Evolutionary conservation across 2,113 vertebrate species (phyloP), one percentile per base, ranked within the genome.

Genomic region (Ciconia stormi): DNA sequence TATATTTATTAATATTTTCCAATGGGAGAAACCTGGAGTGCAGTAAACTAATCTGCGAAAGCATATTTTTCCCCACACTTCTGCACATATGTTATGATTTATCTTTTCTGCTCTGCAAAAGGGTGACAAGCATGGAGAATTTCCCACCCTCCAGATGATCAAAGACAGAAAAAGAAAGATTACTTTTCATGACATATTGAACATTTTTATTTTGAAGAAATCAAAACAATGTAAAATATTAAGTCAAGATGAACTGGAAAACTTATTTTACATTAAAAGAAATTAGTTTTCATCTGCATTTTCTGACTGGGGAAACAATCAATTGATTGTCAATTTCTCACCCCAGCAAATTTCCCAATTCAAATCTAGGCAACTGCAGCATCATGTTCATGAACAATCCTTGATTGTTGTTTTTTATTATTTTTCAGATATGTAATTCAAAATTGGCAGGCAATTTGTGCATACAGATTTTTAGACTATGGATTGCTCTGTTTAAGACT

Each of bases 1-100:
- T 81, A 79, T 81, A 77, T 86, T 97, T 91, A 94, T 94, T 93
- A 96, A 89, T 91, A 89, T 87, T 94, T 97, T 95, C 94, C 91
- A 94, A 38, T 74, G 94, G 77, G 89, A 95, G 91, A 95, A 96
- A 46, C 21, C 18, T 89, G 47, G 61, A 94, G 25, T 53, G 29
- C 47, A 49, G 27, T 72, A 95, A 97, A 89, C 47, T 87, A 87
- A 90, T 89, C 52, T 76, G 34, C 79, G 40, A 96, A 93, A 87
- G 26, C n/a, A 81, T 89, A 87, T 83, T 91, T 91, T 58, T 3
- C 85, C 82, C 32, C 73, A 81, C 88, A 96, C 79, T 85, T 94
- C 53, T 81, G 78, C 87, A 90, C 93, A 95, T 91, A 58, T 94
- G 90, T 88, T 95, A 85, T 86, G 30, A 82, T 96, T 95, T 93